These are phyloP conservation scores for Saccopteryx leptura DNA, from an alignment of 2,113 vertebrate species.

Conservation along the genomic window DNA sequence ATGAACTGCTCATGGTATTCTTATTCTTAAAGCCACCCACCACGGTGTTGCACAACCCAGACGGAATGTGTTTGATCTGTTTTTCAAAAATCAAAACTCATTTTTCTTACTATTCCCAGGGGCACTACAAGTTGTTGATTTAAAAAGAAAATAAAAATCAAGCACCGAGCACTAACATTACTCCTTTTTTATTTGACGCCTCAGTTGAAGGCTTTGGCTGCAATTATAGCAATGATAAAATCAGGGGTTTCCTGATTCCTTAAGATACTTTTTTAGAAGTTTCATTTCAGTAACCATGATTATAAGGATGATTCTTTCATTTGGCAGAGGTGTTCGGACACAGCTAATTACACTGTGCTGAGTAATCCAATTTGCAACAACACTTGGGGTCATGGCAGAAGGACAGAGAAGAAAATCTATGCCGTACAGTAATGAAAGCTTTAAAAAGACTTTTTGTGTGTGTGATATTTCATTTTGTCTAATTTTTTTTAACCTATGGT, in stretches of 20 bases:
- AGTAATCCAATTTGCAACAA: background rate
- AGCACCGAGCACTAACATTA: background rate
- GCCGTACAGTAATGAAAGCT: background rate
- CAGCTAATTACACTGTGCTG: background rate
- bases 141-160: slow-evolving; percentile 20
- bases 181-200: background rate
- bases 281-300: slow-evolving; percentile 41
- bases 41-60: background rate
- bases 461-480: background rate
- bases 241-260: background rate
- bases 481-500: background rate
- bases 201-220: background rate
- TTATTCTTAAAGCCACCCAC: slow-evolving; percentile 22
- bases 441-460: background rate
- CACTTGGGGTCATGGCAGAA: background rate
- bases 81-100: slow-evolving; percentile 64
- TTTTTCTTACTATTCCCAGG: slow-evolving; percentile 59
- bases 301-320: background rate
- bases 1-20: background rate
- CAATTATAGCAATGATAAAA: background rate
- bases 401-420: background rate
- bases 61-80: slow-evolving; percentile 73
- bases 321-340: background rate
- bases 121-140: slow-evolving; percentile 45
- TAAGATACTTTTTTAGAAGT: background rate